Percentiles rank a stretch among this genome's conserved stretches.
phyloP scores from a whole-genome alignment of 2,797 vertebrate species.

The Aplochiton taeniatus region DNA sequence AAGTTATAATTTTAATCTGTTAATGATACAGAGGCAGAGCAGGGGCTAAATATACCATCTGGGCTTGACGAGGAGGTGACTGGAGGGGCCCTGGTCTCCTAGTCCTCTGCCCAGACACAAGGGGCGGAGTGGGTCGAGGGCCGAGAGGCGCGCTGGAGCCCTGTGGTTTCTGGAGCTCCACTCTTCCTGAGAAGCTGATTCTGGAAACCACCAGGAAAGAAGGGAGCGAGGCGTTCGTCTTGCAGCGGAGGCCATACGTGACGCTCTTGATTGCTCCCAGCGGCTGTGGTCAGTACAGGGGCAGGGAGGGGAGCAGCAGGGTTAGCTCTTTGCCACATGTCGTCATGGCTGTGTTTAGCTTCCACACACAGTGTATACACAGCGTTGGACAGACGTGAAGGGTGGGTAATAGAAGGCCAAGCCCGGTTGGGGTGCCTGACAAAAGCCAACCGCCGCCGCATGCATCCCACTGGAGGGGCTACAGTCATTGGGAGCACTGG shows the following conservation, averaged over 20 bases:
- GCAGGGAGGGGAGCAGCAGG: conserved; percentile 11
- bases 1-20: conserved; percentile 74
- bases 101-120: conserved; percentile 37
- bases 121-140: conserved; percentile 16
- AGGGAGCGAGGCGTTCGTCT: conserved; percentile 41
- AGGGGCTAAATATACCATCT: conserved; percentile 71
- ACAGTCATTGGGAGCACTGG: no score
- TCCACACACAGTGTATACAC: conserved; percentile 19
- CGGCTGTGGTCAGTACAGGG: conserved; percentile 63
- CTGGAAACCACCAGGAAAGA: conserved; percentile 59
- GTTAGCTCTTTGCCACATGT: conserved; percentile 65
- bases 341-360: conserved; percentile 50
- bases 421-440: conserved; percentile 26
- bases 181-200: conserved; percentile 44
- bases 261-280: conserved; percentile 72
- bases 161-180: conserved; percentile 58
- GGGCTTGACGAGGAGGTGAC: conserved; percentile 29
- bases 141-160: conserved; percentile 51
- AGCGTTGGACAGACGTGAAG: conserved; percentile 32
- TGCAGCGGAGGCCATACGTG: conserved; percentile 66
- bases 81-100: conserved; percentile 30
- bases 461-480: no score
- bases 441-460: conserved; percentile 11
- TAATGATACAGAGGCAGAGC: conserved; percentile 72
- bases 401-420: conserved; percentile 29